These are phyloP conservation scores for Ptyas mucosa DNA, from an alignment of 2,113 vertebrate genomes.

Conservation along the genomic window DNA sequence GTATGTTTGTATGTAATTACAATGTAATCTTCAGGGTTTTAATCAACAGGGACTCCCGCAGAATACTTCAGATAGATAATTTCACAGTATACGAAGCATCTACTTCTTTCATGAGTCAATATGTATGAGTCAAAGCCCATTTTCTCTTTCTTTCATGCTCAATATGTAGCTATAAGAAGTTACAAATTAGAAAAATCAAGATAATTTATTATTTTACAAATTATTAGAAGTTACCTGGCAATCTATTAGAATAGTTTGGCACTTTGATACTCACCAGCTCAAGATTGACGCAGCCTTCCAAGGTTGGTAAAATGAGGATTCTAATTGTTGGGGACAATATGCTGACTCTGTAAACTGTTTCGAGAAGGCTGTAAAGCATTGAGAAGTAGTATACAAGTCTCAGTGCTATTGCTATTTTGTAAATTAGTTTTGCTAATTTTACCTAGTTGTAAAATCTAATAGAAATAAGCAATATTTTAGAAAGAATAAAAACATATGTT, in stretches of 20 bases:
- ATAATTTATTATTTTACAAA: neutral
- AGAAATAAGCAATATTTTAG: neutral
- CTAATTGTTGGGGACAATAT: too few relatives aligned
- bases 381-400: too few relatives aligned
- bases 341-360: too few relatives aligned
- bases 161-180: neutral
- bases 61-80: neutral
- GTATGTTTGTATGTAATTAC: too few relatives aligned
- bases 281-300: too few relatives aligned
- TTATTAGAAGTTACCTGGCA: too few relatives aligned
- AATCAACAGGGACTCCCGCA: neutral
- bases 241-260: too few relatives aligned
- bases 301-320: too few relatives aligned
- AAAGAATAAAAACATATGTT: neutral
- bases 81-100: neutral
- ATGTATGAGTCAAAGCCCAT: too few relatives aligned
- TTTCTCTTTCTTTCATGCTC: neutral
- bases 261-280: too few relatives aligned
- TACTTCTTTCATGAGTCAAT: neutral
- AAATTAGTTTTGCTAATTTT: neutral
- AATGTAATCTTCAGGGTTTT: neutral
- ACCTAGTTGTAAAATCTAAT: neutral
- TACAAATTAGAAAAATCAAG: neutral
- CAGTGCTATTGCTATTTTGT: neutral
- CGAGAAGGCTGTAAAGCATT: too few relatives aligned